Evolutionary conservation across 2,113 vertebrate genomes (phyloP).

Genomic region (Cairina moschata): DNA sequence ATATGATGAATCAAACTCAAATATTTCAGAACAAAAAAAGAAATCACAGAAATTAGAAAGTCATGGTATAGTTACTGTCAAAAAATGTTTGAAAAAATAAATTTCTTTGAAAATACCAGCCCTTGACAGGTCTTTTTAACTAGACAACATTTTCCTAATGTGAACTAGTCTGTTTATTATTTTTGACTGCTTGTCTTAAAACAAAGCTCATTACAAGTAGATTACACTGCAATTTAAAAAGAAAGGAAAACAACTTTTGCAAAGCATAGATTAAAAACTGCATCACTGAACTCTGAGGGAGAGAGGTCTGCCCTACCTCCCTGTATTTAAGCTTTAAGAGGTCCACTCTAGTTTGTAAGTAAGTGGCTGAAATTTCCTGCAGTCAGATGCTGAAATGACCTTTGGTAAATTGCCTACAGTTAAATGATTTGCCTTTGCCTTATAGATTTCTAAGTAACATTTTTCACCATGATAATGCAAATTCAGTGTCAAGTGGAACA

Average conservation of each 20-base stretch:
- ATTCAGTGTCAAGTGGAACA: background rate
- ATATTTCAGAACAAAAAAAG: background rate
- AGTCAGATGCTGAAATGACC: background rate
- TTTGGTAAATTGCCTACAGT: background rate
- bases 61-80: background rate
- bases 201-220: background rate
- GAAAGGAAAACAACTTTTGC: background rate
- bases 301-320: background rate
- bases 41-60: background rate
- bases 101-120: background rate
- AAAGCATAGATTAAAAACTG: background rate
- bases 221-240: background rate
- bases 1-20: background rate
- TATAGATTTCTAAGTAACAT: background rate
- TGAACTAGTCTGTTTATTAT: background rate
- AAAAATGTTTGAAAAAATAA: background rate
- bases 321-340: background rate
- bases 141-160: background rate
- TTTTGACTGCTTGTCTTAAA: background rate
- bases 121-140: background rate
- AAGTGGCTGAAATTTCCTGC: background rate
- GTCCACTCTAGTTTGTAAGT: background rate
- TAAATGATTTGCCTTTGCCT: background rate
- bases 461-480: background rate
- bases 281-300: background rate